phyloP scores from a whole-genome alignment of 2,113 vertebrate species.

The Engraulis encrasicolus region DNA sequence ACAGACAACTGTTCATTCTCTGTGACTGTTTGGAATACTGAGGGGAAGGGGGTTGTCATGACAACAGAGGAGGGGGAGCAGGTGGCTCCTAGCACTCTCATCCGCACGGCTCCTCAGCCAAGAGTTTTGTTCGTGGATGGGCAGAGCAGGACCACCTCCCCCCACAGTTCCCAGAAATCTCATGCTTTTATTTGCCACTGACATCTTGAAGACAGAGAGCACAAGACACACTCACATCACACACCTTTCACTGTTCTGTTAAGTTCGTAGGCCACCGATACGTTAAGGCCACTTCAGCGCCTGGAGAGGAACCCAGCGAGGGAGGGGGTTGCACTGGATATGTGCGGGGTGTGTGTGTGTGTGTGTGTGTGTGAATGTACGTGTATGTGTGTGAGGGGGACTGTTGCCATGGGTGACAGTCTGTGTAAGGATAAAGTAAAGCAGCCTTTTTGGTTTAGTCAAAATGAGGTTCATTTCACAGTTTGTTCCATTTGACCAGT shows the following conservation, averaged over 20 bases:
- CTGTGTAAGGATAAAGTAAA: constrained; percentile 39
- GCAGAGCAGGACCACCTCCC: constrained; percentile 31
- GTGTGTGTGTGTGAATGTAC: constrained; percentile 2
- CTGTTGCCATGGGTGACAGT: constrained; percentile 41
- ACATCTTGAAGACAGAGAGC: constrained; percentile 42
- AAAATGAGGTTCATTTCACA: constrained; percentile 83
- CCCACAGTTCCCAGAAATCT: constrained; percentile 48
- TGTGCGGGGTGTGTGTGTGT: neutral
- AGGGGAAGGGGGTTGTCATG: constrained; percentile 61
- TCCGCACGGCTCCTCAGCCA: constrained; percentile 68
- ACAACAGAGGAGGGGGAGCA: neutral
- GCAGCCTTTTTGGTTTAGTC: constrained; percentile 53
- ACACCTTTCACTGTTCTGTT: constrained; percentile 55
- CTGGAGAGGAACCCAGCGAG: constrained; percentile 51
- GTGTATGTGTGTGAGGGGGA: neutral
- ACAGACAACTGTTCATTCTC: constrained; percentile 69
- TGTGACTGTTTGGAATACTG: constrained; percentile 74
- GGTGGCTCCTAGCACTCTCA: constrained; percentile 16
- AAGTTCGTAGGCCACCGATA: constrained; percentile 65
- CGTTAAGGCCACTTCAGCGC: constrained; percentile 67
- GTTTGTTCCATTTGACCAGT: constrained; percentile 74
- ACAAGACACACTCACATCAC: constrained; percentile 26
- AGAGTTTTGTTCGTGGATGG: constrained; percentile 68
- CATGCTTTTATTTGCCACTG: constrained; percentile 47
- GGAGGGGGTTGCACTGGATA: neutral